phyloP scores from a whole-genome alignment of 2,113 vertebrate genomes.

The Cynoglossus semilaevis region DNA sequence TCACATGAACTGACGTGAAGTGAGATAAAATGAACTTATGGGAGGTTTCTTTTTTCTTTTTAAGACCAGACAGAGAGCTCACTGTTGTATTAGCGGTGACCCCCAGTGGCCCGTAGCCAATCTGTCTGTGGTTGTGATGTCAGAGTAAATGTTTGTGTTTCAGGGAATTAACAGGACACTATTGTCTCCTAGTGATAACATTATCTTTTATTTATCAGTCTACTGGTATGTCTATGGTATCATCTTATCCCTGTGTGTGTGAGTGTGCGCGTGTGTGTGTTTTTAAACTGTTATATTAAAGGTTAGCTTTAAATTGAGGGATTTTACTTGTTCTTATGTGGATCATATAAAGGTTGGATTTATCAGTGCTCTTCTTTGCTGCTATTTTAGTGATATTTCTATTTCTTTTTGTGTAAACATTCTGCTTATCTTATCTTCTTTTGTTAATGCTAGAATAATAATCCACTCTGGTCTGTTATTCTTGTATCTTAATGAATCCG shows the following conservation, averaged over 20 bases:
- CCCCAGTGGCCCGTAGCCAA: not conserved
- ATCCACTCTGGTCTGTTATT: too few relatives aligned
- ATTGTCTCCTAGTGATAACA: not conserved
- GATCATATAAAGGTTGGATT: not conserved
- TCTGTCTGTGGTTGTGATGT: not conserved
- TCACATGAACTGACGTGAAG: not conserved
- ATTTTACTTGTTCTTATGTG: not conserved
- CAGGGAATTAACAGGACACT: not conserved
- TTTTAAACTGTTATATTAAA: not conserved
- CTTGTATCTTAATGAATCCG: too few relatives aligned
- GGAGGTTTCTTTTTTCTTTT: not conserved
- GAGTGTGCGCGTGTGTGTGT: not conserved
- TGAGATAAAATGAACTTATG: not conserved
- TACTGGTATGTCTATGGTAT: slow-evolving; percentile 1
- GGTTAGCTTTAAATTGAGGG: not conserved
- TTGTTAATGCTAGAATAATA: too few relatives aligned
- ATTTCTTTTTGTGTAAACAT: too few relatives aligned
- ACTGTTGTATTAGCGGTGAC: not conserved
- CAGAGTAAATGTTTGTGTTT: not conserved
- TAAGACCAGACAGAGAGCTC: not conserved
- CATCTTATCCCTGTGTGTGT: not conserved
- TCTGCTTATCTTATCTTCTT: too few relatives aligned
- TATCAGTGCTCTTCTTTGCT: too few relatives aligned
- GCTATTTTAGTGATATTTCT: too few relatives aligned
- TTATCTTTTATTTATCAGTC: not conserved